Evolutionary conservation across 2,797 vertebrate genomes (phyloP).

Genomic region (Allenopithecus nigroviridis): DNA sequence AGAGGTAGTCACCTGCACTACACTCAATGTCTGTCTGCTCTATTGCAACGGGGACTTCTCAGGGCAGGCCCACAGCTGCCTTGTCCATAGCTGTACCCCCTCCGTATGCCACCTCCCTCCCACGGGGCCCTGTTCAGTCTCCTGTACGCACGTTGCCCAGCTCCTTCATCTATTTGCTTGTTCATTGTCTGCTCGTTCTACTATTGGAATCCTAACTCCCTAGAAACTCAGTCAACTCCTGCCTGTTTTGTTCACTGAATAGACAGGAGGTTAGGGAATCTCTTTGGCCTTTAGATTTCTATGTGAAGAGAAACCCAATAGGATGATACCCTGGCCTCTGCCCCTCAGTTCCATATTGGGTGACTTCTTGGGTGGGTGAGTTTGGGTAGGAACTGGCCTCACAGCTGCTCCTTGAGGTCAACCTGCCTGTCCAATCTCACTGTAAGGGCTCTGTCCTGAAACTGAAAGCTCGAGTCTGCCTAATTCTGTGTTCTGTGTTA

Average conservation of each 20-base stretch:
- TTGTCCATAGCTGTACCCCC: accelerated
- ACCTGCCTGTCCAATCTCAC: too few species aligned
- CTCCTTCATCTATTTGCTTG: neutral
- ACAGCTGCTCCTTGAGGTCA: neutral
- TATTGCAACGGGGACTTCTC: accelerated
- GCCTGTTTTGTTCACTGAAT: accelerated
- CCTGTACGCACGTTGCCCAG: accelerated
- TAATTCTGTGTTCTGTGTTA: accelerated
- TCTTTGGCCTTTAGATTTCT: neutral
- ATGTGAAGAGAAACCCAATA: accelerated
- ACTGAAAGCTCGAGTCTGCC: neutral
- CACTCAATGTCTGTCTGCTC: too few species aligned
- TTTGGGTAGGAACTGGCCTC: neutral
- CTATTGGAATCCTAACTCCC: neutral
- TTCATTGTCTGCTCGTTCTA: accelerated
- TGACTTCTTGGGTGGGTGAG: neutral
- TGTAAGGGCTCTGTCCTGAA: neutral
- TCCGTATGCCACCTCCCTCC: accelerated
- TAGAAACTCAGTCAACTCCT: too few species aligned
- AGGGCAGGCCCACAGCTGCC: accelerated
- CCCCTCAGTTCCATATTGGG: neutral
- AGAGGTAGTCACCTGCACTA: neutral
- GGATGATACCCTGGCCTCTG: too few species aligned
- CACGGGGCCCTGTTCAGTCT: accelerated
- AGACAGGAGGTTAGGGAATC: too few species aligned